Evolutionary conservation across 2,113 vertebrate species (phyloP).

Genomic region (Dunckerocampus dactyliophorus): DNA sequence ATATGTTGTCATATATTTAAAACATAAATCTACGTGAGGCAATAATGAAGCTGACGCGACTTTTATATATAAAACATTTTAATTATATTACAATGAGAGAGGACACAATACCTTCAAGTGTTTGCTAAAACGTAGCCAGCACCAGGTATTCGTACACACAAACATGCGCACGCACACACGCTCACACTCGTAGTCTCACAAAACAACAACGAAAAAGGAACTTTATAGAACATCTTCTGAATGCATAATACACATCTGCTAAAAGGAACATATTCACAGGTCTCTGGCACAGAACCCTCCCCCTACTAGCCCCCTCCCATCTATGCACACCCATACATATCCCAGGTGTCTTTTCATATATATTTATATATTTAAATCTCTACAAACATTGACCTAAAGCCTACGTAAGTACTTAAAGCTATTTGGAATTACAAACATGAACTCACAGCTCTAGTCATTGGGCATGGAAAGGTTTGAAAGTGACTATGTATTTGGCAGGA

Average conservation of each 20-base stretch:
- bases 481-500: constrained; percentile 66
- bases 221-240: constrained; percentile 69
- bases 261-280: constrained; percentile 74
- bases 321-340: constrained; percentile 23
- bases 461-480: constrained; percentile 43
- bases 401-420: constrained; percentile 55
- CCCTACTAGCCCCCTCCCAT: constrained; percentile 23
- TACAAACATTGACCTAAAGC: constrained; percentile 41
- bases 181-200: neutral
- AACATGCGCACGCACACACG: constrained; percentile 36
- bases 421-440: constrained; percentile 40
- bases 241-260: constrained; percentile 65
- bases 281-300: constrained; percentile 81
- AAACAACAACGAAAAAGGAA: constrained; percentile 42
- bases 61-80: constrained; percentile 83
- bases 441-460: constrained; percentile 21
- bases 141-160: constrained; percentile 62
- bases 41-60: constrained; percentile 1
- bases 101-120: constrained; percentile 76
- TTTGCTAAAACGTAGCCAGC: constrained; percentile 70
- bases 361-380: neutral
- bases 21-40: no score
- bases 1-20: no score
- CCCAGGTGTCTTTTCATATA: constrained; percentile 1
- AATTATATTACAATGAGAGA: constrained; percentile 86